phyloP scores from a whole-genome alignment of 2,888 invertebrate genomes.

The Glyphotaelius pellucidus region DNA sequence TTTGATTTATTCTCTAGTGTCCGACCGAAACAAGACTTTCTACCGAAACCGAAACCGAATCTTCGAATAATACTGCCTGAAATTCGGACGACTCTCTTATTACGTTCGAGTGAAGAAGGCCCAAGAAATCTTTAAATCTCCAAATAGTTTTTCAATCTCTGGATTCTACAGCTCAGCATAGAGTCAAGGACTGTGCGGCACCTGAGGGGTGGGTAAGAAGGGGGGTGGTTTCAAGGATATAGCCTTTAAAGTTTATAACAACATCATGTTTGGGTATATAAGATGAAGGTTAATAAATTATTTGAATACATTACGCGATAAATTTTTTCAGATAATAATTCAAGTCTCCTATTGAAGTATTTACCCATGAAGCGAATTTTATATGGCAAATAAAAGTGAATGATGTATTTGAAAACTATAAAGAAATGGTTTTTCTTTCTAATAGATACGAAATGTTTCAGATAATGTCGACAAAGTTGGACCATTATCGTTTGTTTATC shows the following conservation, averaged over 20 bases:
- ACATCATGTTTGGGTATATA: neutral
- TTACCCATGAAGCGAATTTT: neutral
- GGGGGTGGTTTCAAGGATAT: neutral
- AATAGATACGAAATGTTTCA: neutral
- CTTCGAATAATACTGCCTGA: too few species aligned
- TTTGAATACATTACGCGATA: neutral
- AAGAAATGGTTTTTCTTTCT: neutral
- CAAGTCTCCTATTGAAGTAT: neutral
- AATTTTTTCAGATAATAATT: neutral
- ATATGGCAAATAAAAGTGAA: neutral
- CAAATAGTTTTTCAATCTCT: neutral
- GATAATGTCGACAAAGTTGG: neutral
- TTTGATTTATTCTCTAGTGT: too few species aligned
- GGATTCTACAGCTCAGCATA: neutral
- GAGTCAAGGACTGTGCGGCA: neutral
- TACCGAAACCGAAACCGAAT: too few species aligned
- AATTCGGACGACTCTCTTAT: too few species aligned
- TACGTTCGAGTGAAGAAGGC: neutral
- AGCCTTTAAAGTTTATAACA: neutral
- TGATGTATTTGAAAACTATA: neutral
- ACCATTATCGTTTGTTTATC: neutral
- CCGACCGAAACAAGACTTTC: too few species aligned
- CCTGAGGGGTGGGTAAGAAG: neutral
- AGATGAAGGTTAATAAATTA: neutral
- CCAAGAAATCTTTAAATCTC: neutral